Percentiles rank a stretch among this genome's conserved stretches.
Evolutionary conservation across 2,113 vertebrate species (phyloP).

Genomic region (Vicugna pacos): DNA sequence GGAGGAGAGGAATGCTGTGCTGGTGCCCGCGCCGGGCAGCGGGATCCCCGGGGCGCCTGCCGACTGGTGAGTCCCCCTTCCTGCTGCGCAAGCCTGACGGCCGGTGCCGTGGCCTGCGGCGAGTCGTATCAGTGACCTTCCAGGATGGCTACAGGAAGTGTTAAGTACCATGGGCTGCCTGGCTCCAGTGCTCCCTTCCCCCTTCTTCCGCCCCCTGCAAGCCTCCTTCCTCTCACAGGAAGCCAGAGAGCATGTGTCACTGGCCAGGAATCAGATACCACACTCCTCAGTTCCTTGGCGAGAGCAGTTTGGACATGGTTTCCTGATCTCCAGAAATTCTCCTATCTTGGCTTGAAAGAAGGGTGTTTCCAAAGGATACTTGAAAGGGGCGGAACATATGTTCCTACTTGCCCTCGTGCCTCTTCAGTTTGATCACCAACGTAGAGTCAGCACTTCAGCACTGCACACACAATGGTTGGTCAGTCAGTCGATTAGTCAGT

Average conservation of each 20-base stretch:
- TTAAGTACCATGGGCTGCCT: background rate
- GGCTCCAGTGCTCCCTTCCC: accelerated
- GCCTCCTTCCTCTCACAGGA: background rate
- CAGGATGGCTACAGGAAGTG: background rate
- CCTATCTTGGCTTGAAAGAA: background rate
- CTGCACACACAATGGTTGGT: background rate
- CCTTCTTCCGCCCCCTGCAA: accelerated
- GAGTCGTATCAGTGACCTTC: background rate
- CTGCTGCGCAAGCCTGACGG: background rate
- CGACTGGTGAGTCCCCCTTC: conserved; percentile 89
- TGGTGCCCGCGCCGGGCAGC: conserved; percentile 96
- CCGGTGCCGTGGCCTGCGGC: no score
- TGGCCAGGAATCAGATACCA: background rate
- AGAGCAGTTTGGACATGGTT: background rate
- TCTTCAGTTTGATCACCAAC: background rate
- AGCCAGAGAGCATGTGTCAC: background rate
- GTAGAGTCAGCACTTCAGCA: no score
- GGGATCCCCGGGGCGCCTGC: conserved; percentile 97
- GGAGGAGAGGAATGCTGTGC: conserved; percentile 96
- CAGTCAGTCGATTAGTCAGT: accelerated
- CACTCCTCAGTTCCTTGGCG: background rate
- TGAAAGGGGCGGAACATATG: background rate
- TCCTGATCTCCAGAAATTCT: background rate
- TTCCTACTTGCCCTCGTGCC: background rate
- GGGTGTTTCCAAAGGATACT: background rate